Evolutionary conservation across 2,113 vertebrate genomes (phyloP), one percentile per base, ranked within the genome.

Genomic region (Arvicanthis niloticus): DNA sequence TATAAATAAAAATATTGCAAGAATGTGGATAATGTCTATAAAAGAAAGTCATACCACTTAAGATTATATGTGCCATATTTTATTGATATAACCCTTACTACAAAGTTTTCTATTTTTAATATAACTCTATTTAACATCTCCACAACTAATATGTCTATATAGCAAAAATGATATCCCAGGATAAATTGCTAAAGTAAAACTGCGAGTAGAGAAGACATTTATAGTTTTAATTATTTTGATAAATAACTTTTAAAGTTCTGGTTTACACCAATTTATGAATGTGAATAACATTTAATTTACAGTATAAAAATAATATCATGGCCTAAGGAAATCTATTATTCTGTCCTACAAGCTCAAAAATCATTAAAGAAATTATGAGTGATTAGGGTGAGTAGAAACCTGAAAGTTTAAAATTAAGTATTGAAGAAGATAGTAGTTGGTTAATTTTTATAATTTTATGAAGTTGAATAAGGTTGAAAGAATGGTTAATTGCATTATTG

Each of bases 141-240:
- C 76, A 7, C 73, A 94, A 40, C 40, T 56, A 3, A 58, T 40
- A 81, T 81, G 34, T 81, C 1, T 81, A 22, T 60, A 58, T 29
- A 75, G 84, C 7, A 82, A 94, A 92, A 97, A 62, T 22, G 19
- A 80, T 76, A 93, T 56, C 7, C 56, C 12, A 75, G 1, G 70
- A 70, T 62, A 92, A 92, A 88, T 73, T 91, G 26, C 65, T 92
- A 85, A 94, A 84, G 84, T 97, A 94, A 90, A 97, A 91, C 68
- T 81, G 16, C 16, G 89, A 65, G 2, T 78, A 78, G 7, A 76
- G 89, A 85, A 93, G 77, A 93, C 26, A 95, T 95, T 93, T 95
- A 86, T 2, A 65, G 58, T 82, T 93, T 96, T 86, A 93, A 86
- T 97, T 93, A 93, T 90, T 51, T 91, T 94, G 72, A 88, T 68